phyloP scores from a whole-genome alignment of 2,888 invertebrate genomes.

The Pammene aurita region DNA sequence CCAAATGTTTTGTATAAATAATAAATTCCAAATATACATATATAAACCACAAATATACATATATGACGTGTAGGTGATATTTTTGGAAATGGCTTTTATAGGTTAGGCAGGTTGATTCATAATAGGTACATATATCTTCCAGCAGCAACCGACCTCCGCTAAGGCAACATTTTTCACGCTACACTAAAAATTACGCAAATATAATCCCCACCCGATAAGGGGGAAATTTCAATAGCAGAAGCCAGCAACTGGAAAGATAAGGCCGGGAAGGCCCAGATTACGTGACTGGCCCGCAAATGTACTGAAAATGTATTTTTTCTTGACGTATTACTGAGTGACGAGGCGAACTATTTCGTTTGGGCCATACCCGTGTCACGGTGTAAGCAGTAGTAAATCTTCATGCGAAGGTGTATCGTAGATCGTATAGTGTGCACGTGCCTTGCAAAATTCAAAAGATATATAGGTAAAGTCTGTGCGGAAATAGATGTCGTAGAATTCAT shows the following conservation, averaged over 20 bases:
- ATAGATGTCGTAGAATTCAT: no score
- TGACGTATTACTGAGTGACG: constrained; percentile 24
- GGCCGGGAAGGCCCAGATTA: background rate
- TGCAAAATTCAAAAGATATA: no score
- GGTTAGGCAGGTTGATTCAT: no score
- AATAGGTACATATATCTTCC: no score
- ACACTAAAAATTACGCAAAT: constrained; percentile 18
- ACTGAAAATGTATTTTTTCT: constrained; percentile 21
- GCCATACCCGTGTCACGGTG: background rate
- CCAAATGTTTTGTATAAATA: no score
- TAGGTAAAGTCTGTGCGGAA: no score
- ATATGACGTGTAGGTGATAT: no score
- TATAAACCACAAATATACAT: background rate
- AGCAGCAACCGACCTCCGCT: background rate
- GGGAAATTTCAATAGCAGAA: constrained; percentile 13
- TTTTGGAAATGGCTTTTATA: no score
- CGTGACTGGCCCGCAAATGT: constrained; percentile 19
- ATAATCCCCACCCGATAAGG: constrained; percentile 3
- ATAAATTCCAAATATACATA: no score
- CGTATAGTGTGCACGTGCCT: no score
- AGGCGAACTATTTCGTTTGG: background rate
- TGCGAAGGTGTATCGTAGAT: background rate
- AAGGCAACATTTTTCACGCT: background rate
- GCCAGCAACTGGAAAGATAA: constrained; percentile 19
- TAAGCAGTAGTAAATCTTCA: constrained; percentile 3